Percentiles rank a stretch among this genome's conserved stretches.
Conservation (phyloP, 2,888 invertebrate species). For the Drosophila hamatofila region DNA sequence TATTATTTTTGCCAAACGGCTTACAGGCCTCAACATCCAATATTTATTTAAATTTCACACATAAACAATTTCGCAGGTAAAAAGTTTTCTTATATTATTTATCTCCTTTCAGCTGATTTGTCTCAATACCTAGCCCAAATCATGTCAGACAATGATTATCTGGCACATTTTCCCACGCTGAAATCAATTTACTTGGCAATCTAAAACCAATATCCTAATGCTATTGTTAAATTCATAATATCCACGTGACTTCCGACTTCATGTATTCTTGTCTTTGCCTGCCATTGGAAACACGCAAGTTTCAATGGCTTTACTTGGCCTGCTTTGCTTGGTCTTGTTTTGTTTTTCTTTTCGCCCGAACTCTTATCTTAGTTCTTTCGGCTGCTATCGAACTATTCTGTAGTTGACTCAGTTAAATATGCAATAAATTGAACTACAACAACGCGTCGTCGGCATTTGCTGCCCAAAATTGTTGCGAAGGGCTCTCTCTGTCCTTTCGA, state of each 20-base stretch:
- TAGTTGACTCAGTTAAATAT: constrained; percentile 67
- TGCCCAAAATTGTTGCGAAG: constrained; percentile 16
- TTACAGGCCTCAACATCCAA: background rate
- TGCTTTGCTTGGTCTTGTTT: constrained; percentile 28
- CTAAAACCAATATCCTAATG: constrained; percentile 2
- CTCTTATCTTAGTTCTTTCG: constrained; percentile 47
- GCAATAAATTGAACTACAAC: constrained; percentile 70
- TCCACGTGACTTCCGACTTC: background rate
- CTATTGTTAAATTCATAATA: constrained; percentile 14
- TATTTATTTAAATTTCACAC: background rate
- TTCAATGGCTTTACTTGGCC: constrained; percentile 41
- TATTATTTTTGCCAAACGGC: no score
- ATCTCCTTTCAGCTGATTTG: background rate
- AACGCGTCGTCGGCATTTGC: constrained; percentile 35
- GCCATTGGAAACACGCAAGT: constrained; percentile 54
- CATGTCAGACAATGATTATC: background rate
- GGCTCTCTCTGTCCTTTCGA: constrained; percentile 14
- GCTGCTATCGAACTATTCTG: constrained; percentile 59
- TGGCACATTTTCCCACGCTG: no score
- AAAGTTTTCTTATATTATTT: background rate
- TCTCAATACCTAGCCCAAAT: background rate
- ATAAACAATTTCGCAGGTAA: no score
- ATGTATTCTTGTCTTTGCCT: background rate
- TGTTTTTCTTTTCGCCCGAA: constrained; percentile 35
- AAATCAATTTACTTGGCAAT: constrained; percentile 17